These are phyloP conservation scores for Ctenosaura bakeri DNA, from an alignment of 2,797 vertebrate species.

Conservation along the genomic window DNA sequence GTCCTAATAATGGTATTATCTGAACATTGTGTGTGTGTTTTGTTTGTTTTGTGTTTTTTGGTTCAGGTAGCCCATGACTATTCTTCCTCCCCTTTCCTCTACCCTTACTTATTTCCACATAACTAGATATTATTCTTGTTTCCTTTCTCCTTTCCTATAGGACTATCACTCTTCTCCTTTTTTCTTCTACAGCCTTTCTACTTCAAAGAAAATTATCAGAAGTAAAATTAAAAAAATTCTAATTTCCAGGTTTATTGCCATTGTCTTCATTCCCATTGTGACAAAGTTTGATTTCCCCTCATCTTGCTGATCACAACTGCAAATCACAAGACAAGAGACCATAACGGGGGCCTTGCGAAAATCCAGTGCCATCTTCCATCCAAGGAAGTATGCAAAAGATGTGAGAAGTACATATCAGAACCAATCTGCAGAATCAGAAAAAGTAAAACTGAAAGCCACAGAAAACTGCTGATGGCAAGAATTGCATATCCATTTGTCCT, in stretches of 20 bases:
- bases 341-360: not conserved
- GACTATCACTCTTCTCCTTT: not conserved
- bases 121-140: not conserved
- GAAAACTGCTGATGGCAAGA: constrained; percentile 60
- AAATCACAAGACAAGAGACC: not conserved
- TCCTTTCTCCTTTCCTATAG: not conserved
- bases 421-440: not conserved
- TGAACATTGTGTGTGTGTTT: too few relatives aligned
- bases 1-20: not conserved
- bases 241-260: not conserved
- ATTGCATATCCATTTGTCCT: constrained; percentile 60
- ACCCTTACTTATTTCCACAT: not conserved
- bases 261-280: not conserved
- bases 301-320: not conserved
- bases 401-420: not conserved
- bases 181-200: too few relatives aligned
- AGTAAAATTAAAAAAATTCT: not conserved
- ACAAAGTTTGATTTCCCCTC: not conserved
- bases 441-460: constrained; percentile 42
- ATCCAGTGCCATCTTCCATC: not conserved
- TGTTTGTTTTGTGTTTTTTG: too few relatives aligned
- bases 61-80: too few relatives aligned
- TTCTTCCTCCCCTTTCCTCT: too few relatives aligned
- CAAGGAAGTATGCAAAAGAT: not conserved
- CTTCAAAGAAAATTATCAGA: not conserved